Evolutionary conservation across 2,888 invertebrate species (phyloP).

Genomic region (Synanthedon tipuliformis): DNA sequence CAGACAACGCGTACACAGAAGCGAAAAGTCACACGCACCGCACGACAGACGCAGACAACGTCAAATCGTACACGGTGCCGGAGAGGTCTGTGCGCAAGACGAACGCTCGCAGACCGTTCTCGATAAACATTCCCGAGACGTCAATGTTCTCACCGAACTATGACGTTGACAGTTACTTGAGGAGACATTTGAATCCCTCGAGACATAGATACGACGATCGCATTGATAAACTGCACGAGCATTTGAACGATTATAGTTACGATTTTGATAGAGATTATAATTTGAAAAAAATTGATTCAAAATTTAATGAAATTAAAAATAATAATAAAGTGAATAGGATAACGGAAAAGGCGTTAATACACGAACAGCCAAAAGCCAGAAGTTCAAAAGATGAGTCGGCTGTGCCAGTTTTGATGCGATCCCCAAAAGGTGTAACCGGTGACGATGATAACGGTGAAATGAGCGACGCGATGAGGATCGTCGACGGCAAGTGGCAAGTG

Average conservation of each 20-base stretch:
- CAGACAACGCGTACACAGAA: conserved; percentile 7
- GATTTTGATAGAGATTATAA: conserved; percentile 4
- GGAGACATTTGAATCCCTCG: conserved; percentile 46
- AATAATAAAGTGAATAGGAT: conserved; percentile 6
- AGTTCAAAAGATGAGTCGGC: conserved; percentile 54
- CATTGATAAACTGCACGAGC: not conserved
- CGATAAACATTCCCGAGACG: conserved; percentile 58
- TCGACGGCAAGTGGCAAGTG: conserved; percentile 66
- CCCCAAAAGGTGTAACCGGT: conserved; percentile 22
- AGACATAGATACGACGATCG: conserved; percentile 3
- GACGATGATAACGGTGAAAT: conserved; percentile 14
- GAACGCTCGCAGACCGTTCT: conserved; percentile 6
- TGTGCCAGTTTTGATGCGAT: conserved; percentile 73
- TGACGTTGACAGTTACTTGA: conserved; percentile 50
- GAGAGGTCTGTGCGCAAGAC: too few relatives aligned
- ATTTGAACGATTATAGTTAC: not conserved
- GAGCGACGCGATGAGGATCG: conserved; percentile 49
- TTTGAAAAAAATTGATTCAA: conserved; percentile 1
- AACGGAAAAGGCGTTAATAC: conserved; percentile 27
- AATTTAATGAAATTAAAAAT: conserved; percentile 1
- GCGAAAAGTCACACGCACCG: conserved; percentile 42
- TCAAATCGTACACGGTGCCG: conserved; percentile 7
- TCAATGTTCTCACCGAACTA: conserved; percentile 50
- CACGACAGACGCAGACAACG: conserved; percentile 46
- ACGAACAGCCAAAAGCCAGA: conserved; percentile 17